Evolutionary conservation across 2,797 vertebrate species (phyloP).

Genomic region (Clarias platycephalus): DNA sequence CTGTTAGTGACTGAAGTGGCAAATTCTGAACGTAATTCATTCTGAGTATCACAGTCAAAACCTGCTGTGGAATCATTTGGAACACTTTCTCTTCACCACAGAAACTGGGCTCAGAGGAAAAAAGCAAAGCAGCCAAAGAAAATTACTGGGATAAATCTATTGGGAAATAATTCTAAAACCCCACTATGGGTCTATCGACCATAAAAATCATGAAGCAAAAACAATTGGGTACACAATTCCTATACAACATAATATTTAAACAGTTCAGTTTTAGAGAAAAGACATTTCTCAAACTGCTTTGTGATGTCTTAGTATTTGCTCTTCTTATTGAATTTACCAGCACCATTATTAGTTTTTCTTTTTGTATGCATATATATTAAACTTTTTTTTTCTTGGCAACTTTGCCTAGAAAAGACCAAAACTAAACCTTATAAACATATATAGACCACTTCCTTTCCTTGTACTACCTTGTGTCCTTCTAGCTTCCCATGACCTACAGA

Average conservation of each 20-base stretch:
- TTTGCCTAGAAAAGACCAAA: conserved; percentile 2
- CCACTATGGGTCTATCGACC: conserved; percentile 15
- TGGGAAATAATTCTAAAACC: conserved; percentile 56
- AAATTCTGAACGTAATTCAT: conserved; percentile 32
- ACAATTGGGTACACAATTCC: conserved; percentile 14
- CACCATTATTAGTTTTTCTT: background rate
- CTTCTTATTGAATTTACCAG: background rate
- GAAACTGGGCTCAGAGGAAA: conserved; percentile 49
- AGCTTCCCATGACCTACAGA: conserved; percentile 25
- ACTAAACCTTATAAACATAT: background rate
- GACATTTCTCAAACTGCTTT: background rate
- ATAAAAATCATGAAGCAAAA: conserved; percentile 39
- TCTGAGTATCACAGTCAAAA: conserved; percentile 26
- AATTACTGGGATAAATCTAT: conserved; percentile 59
- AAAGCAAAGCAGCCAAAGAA: conserved; percentile 57
- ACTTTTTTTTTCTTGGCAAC: background rate
- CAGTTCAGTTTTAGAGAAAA: background rate
- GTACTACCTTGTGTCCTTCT: conserved; percentile 16
- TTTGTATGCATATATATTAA: background rate
- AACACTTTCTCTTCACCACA: conserved; percentile 53
- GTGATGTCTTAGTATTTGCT: conserved; percentile 4
- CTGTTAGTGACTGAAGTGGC: conserved; percentile 32
- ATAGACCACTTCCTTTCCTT: background rate
- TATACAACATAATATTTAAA: conserved; percentile 11
- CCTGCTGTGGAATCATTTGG: conserved; percentile 52